Evolutionary conservation across 1,140 invertebrate species (phyloP).

Genomic region (Physella acuta): DNA sequence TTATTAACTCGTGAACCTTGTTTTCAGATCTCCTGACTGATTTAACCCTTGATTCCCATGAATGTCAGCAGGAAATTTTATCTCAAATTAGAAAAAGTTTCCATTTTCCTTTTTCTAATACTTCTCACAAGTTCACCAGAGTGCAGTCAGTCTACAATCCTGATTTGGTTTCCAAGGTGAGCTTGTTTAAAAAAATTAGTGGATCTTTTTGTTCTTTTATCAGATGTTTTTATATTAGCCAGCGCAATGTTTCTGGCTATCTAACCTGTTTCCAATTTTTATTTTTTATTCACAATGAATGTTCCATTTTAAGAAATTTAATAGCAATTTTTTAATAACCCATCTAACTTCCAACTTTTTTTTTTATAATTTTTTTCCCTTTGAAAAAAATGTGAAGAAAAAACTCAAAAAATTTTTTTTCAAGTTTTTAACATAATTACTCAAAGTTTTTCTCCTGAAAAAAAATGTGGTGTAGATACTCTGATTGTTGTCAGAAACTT

Average conservation of each 20-base stretch:
- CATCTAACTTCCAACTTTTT: not conserved
- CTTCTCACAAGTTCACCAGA: constrained; percentile 8
- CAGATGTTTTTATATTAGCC: not conserved
- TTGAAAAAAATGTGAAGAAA: not conserved
- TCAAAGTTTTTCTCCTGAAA: too few species aligned
- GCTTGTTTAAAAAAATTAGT: not conserved
- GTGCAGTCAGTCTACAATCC: constrained; percentile 22
- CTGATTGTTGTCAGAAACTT: too few species aligned
- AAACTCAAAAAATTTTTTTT: too few species aligned
- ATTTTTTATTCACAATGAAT: not conserved
- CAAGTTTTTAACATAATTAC: too few species aligned
- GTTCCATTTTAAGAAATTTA: not conserved
- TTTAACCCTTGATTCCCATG: constrained; percentile 17
- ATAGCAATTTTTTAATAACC: not conserved
- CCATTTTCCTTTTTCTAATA: constrained; percentile 6
- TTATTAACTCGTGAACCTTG: not conserved
- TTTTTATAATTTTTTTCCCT: not conserved
- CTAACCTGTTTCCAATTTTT: too few species aligned
- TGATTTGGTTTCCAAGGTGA: constrained; percentile 14
- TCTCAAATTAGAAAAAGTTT: constrained; percentile 21
- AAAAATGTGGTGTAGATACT: too few species aligned
- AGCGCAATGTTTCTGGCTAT: too few species aligned
- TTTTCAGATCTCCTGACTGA: constrained; percentile 20
- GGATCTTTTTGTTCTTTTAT: not conserved
- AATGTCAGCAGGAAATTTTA: constrained; percentile 24